Evolutionary conservation across 2,888 invertebrate genomes (phyloP).

Genomic region (Euplagia quadripunctaria): DNA sequence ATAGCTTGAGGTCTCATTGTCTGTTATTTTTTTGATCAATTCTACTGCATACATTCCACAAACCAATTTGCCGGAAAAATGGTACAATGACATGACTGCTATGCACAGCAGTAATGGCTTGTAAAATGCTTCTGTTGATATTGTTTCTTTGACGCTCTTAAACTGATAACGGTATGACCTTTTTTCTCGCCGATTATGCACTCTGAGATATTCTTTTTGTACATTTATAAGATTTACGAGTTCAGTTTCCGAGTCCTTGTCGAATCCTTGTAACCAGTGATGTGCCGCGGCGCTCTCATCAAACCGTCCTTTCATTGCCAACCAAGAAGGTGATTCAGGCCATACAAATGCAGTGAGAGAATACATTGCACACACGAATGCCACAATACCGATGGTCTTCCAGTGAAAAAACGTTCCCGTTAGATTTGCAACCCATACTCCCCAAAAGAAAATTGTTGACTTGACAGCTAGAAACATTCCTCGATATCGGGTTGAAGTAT

Average conservation of each 20-base stretch:
- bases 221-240: slow-evolving; percentile 47
- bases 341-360: slow-evolving; percentile 40
- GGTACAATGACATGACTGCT: slow-evolving; percentile 37
- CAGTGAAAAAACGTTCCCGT: slow-evolving; percentile 49
- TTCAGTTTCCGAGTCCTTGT: slow-evolving; percentile 45
- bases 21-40: slow-evolving; percentile 47
- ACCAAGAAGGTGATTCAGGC: slow-evolving; percentile 55
- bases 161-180: slow-evolving; percentile 27
- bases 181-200: slow-evolving; percentile 22
- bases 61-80: slow-evolving; percentile 33
- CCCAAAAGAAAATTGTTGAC: slow-evolving; percentile 50
- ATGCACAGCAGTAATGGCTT: slow-evolving; percentile 40
- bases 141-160: slow-evolving; percentile 26
- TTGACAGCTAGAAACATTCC: slow-evolving; percentile 53
- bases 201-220: slow-evolving; percentile 44
- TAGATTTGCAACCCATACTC: slow-evolving; percentile 56
- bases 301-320: slow-evolving; percentile 54
- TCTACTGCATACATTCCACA: slow-evolving; percentile 34
- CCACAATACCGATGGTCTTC: slow-evolving; percentile 51
- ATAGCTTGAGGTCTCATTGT: slow-evolving; percentile 48
- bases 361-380: slow-evolving; percentile 41
- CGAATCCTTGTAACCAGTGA: slow-evolving; percentile 54
- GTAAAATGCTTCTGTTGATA: slow-evolving; percentile 44
- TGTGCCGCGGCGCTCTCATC: slow-evolving; percentile 49
- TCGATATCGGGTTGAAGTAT: slow-evolving; percentile 53